Base-by-base conservation (phyloP, 2,888 invertebrate genomes). In the Cinara cedri region DNA sequence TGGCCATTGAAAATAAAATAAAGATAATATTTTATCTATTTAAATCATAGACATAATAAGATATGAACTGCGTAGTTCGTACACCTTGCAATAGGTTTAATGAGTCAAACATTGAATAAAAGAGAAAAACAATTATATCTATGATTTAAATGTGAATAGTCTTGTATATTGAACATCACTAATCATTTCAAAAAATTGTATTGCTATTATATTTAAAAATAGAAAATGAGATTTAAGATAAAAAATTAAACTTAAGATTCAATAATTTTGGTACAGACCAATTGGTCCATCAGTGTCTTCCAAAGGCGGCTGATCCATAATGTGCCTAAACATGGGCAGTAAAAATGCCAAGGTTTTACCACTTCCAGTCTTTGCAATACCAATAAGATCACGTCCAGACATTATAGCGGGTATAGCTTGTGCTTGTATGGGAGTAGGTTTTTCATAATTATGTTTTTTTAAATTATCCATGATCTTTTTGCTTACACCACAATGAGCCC, bases 311-410 rank as follows among this genome's bases (percentile, higher is more conserved):
- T 99, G 99, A 86, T 98, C 98, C 81, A 97, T 86, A 44, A 99
- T 95, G 84, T 99, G 99, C 54, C 94, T 86, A 87, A 99, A 96
- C 97, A 99, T 97, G 0, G 99, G 99, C 81, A 99, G 87, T 81
- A 99, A 90, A 86, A 99, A 99, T 0, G 98, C 99, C 72, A 99
- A 87, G 0, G 99, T 99, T 88, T 99, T 99, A 49, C 99, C 99
- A 85, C 97, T 97, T 63, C 98, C 98, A 0, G 99, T 99, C 87
- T 99, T 99, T 1, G 99, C 99, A 85, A 99, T 99, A 78, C 98
- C 98, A 84, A 99, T 99, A 81, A 99, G 88, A 87, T 99, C 98
- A 81, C 98, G 90, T 13, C 82, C 82, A 6, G 94, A 95, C 98
- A 99, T 98, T 81, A 99, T 95, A 42, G 96, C 95, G 6, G 96